Percentiles rank a stretch among this genome's conserved stretches.
Conservation (phyloP, 2,888 invertebrate species). For the Drosophila algonquin region DNA sequence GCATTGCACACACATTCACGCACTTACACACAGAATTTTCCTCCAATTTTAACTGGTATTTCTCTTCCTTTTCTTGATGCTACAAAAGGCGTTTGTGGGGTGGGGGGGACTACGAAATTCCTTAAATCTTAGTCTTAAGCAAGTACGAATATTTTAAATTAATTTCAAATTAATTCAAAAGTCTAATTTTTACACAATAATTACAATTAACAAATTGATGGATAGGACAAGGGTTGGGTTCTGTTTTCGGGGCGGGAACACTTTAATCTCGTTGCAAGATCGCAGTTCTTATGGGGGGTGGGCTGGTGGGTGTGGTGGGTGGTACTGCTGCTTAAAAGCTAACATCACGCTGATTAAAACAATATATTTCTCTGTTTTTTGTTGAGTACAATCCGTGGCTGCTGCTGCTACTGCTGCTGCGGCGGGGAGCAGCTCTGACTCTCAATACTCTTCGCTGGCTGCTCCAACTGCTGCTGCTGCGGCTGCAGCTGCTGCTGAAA, state of each 20-base stretch:
- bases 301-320: neutral
- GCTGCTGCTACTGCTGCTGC: constrained; percentile 26
- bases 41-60: constrained; percentile 31
- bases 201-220: constrained; percentile 27
- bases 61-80: constrained; percentile 20
- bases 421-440: constrained; percentile 29
- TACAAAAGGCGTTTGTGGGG: constrained; percentile 26
- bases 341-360: constrained; percentile 71
- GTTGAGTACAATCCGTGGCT: constrained; percentile 69
- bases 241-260: constrained; percentile 34
- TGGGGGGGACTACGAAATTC: constrained; percentile 5
- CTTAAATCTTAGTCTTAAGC: constrained; percentile 26
- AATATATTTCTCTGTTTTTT: constrained; percentile 52
- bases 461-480: constrained; percentile 18
- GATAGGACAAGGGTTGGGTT: too few relatives aligned
- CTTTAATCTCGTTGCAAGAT: constrained; percentile 75
- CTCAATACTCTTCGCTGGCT: constrained; percentile 26
- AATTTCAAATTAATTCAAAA: constrained; percentile 77
- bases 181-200: constrained; percentile 64
- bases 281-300: constrained; percentile 50
- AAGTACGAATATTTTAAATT: constrained; percentile 61
- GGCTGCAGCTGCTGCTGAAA: constrained; percentile 4
- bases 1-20: neutral
- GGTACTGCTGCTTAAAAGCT: constrained; percentile 68
- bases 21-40: constrained; percentile 50